Conservation (phyloP, 2,113 vertebrate genomes). For the Otocyon megalotis region DNA sequence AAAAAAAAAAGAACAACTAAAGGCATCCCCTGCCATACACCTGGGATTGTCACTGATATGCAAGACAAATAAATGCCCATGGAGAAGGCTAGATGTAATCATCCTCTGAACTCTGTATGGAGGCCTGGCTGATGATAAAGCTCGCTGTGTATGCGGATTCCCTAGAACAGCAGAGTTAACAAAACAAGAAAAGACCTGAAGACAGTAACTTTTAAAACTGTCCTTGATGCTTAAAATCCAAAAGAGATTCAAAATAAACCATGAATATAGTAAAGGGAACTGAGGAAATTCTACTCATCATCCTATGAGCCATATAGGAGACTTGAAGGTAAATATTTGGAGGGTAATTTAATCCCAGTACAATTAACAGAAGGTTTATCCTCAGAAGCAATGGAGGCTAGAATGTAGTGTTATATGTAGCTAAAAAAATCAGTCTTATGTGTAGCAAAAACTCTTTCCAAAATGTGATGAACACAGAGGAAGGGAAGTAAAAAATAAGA, state of each 20-base stretch:
- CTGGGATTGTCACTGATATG: not conserved
- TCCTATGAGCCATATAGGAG: not conserved
- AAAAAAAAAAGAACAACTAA: not conserved
- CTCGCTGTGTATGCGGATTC: not conserved
- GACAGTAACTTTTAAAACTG: not conserved
- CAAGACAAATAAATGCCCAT: not conserved
- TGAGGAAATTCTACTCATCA: not conserved
- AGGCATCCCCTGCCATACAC: not conserved
- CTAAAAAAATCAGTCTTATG: not conserved
- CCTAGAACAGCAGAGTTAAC: not conserved
- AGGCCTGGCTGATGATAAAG: not conserved
- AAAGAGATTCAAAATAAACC: not conserved
- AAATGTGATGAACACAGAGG: not conserved
- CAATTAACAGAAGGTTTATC: not conserved
- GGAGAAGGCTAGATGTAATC: not conserved
- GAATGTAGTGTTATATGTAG: no score
- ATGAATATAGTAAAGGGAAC: not conserved
- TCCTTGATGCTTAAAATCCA: not conserved
- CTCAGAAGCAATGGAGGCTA: not conserved
- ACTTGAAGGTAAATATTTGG: not conserved
- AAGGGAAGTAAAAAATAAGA: not conserved
- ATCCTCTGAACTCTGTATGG: not conserved
- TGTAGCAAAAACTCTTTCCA: not conserved
- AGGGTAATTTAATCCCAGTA: not conserved
- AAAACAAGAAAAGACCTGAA: not conserved